These are phyloP conservation scores for Poliocrania exsul DNA, from an alignment of 2,797 vertebrate species.

Conservation along the genomic window DNA sequence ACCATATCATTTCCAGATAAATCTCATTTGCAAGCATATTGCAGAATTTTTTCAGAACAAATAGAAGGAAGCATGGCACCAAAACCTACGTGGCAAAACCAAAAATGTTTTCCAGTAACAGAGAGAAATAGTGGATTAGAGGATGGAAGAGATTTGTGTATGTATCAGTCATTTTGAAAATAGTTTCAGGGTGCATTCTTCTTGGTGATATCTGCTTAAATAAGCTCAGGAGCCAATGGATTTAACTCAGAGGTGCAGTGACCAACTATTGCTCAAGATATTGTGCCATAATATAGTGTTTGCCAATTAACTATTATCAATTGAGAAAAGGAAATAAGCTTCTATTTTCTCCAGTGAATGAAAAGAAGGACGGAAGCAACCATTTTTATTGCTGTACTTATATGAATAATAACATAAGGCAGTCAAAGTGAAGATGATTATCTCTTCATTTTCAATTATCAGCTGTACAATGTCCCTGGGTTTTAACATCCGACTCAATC, in stretches of 20 bases:
- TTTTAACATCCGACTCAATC: background rate
- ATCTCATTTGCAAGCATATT: background rate
- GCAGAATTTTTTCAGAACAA: background rate
- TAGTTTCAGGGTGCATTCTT: background rate
- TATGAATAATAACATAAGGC: background rate
- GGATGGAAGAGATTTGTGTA: background rate
- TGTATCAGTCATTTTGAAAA: background rate
- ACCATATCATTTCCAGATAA: background rate
- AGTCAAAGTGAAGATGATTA: slow-evolving; percentile 11
- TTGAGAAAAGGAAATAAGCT: background rate
- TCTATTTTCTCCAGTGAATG: background rate
- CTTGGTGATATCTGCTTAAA: background rate
- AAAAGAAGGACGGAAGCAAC: background rate
- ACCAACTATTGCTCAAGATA: background rate
- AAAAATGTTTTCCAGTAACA: background rate
- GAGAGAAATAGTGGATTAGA: background rate
- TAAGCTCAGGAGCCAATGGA: background rate
- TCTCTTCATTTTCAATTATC: background rate
- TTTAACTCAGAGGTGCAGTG: background rate
- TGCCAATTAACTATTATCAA: slow-evolving; percentile 2
- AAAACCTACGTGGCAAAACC: background rate
- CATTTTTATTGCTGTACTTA: background rate
- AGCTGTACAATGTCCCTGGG: background rate
- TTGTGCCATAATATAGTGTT: background rate
- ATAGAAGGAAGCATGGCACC: background rate